Base-by-base conservation (phyloP, 2,113 vertebrate species). In the Ictalurus punctatus region DNA sequence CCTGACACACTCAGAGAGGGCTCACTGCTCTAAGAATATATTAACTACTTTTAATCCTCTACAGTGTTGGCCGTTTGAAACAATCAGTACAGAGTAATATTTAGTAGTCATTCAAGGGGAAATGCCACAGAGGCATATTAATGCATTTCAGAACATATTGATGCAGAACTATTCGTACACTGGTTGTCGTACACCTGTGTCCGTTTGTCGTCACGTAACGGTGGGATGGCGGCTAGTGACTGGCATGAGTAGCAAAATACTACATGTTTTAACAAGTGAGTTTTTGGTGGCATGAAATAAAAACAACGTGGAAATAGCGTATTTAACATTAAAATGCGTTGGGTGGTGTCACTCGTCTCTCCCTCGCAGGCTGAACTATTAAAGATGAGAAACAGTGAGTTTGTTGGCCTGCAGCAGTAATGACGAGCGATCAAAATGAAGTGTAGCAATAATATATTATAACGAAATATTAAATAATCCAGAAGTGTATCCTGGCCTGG, bases 1-100 rank as follows among this genome's bases (percentile, higher is more conserved):
- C 83, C 80, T 37, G 73, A 85, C 88, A 69, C 34, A 23, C 83
- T 69, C 44, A 14, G 78, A 52, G 30, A 81, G 76, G 37, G 56
- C 27, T n/a, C 21, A 52, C 76, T 52, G 76, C 78, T 56, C 27
- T 7, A 56, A 56, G 52, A 81, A 56, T 80, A 80, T 19, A 81
- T 19, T 30, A 56, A 56, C 52, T 63, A 63, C 58, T 83, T 40
- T 83, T 61, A 83, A 83, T 83, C 34, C 19, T 61, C 56, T 23
- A 61, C 81, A 17, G 34, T 14, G 81, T 14, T 81, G 48, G 30
- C 16, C 16, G 0, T 81, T 56, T 54, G 27, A 52, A 54, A 80
- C 48, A 19, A 30, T n/a, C 78, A 14, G 13, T 83, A 61, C 2
- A 4, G 30, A 4, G 23, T 44, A 2, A 25, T 83, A 27, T 63